phyloP scores from a whole-genome alignment of 2,888 invertebrate species.

The Campoplex capitator region DNA sequence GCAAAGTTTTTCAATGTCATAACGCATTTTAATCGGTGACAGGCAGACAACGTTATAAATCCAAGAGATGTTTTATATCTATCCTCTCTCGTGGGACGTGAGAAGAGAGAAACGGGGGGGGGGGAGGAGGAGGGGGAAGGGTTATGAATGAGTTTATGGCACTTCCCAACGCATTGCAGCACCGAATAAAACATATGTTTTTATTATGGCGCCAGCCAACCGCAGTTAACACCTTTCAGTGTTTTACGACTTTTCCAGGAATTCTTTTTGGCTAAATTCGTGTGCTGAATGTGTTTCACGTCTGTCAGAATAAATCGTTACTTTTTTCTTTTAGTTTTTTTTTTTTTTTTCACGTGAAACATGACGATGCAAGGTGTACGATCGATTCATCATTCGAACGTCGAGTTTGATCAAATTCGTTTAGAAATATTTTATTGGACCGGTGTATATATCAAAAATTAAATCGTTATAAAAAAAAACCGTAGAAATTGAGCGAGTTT shows the following conservation, averaged over 20 bases:
- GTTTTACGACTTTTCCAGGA: constrained; percentile 62
- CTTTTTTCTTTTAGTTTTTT: not conserved
- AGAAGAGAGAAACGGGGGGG: constrained; percentile 1
- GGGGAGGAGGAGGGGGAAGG: constrained; percentile 9
- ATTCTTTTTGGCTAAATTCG: constrained; percentile 59
- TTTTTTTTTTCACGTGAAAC: not conserved
- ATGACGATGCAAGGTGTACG: constrained; percentile 5
- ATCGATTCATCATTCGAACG: constrained; percentile 3
- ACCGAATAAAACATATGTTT: constrained; percentile 74
- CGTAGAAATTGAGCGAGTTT: not conserved
- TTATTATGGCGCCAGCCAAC: constrained; percentile 75
- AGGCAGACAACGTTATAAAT: constrained; percentile 70
- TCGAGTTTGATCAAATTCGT: not conserved
- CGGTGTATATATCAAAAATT: not conserved
- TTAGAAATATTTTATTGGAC: not conserved
- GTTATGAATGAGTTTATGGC: constrained; percentile 75
- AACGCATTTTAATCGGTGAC: constrained; percentile 55
- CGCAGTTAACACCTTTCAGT: constrained; percentile 73
- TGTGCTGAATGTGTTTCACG: constrained; percentile 30
- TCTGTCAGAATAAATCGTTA: constrained; percentile 28
- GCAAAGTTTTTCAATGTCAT: constrained; percentile 44
- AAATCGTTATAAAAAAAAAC: not conserved
- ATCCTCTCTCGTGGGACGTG: constrained; percentile 52
- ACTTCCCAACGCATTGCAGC: constrained; percentile 63
- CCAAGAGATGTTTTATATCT: constrained; percentile 67